Evolutionary conservation across 2,797 vertebrate species (phyloP).

Genomic region (Enteromius anoplus): DNA sequence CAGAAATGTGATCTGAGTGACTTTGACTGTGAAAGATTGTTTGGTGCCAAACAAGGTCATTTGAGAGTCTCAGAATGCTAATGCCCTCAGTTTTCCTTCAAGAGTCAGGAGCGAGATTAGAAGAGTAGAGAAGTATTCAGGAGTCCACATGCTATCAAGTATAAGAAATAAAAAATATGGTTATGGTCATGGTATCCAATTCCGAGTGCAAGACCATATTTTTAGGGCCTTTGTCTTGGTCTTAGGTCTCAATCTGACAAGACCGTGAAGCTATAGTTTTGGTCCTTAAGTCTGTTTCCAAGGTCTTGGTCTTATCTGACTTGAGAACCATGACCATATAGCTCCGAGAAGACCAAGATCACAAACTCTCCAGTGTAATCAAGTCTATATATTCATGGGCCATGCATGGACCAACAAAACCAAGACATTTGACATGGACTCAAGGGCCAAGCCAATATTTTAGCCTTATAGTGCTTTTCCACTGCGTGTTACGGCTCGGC

Average conservation of each 20-base stretch:
- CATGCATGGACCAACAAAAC: background rate
- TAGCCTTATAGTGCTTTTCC: background rate
- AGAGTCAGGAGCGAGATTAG: background rate
- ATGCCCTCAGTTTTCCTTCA: background rate
- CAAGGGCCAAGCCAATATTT: background rate
- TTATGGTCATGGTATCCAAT: background rate
- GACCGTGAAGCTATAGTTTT: background rate
- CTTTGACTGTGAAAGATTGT: background rate
- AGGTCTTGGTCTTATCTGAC: background rate
- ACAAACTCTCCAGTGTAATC: background rate
- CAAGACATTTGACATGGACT: background rate
- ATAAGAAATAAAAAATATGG: background rate
- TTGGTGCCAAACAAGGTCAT: background rate
- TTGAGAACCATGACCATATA: background rate
- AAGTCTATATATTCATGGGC: background rate
- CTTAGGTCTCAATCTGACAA: background rate
- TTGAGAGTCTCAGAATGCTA: constrained; percentile 11
- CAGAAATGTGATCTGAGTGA: constrained; percentile 22
- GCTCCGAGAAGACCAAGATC: background rate
- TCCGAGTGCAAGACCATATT: background rate
- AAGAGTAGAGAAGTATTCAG: background rate
- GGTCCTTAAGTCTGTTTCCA: too few relatives aligned
- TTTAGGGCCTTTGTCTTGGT: background rate
- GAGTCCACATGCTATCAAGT: background rate
- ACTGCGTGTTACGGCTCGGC: background rate